Evolutionary conservation across 2,888 invertebrate genomes (phyloP).

Genomic region (Kuschelorhynchus macadamiae): DNA sequence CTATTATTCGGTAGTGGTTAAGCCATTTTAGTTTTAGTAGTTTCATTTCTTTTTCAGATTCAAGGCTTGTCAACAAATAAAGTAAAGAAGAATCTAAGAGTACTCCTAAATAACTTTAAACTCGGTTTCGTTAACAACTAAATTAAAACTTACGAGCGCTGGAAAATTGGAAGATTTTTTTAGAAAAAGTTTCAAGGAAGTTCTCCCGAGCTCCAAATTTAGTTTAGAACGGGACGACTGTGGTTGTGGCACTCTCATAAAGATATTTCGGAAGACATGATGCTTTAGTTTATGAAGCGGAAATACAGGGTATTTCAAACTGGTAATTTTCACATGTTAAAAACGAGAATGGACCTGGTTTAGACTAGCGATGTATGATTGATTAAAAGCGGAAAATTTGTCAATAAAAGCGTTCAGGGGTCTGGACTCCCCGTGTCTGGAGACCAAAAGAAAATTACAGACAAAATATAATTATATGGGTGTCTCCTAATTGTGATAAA

Average conservation of each 20-base stretch:
- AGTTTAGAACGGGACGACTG: conserved; percentile 18
- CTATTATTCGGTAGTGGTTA: too few relatives aligned
- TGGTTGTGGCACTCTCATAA: conserved; percentile 19
- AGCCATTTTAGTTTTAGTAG: neutral
- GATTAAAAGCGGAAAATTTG: too few relatives aligned
- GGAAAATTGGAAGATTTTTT: conserved; percentile 33
- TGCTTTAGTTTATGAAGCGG: too few relatives aligned
- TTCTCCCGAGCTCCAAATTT: conserved; percentile 28
- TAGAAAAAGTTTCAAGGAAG: conserved; percentile 10
- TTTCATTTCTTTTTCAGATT: neutral
- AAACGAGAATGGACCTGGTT: too few relatives aligned
- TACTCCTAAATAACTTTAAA: conserved; percentile 26
- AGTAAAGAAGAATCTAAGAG: conserved; percentile 14
- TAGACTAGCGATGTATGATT: too few relatives aligned
- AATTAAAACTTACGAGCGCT: conserved; percentile 38
- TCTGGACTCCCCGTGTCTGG: too few relatives aligned
- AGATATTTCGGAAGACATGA: neutral
- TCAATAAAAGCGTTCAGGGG: too few relatives aligned
- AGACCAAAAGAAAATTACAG: too few relatives aligned
- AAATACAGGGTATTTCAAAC: too few relatives aligned
- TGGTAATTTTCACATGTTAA: too few relatives aligned
- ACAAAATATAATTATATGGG: too few relatives aligned
- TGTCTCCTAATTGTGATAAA: too few relatives aligned
- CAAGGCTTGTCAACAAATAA: neutral
- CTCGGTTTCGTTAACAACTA: conserved; percentile 42